Evolutionary conservation across 2,113 vertebrate genomes (phyloP).

Genomic region (Tragelaphus imberbis): DNA sequence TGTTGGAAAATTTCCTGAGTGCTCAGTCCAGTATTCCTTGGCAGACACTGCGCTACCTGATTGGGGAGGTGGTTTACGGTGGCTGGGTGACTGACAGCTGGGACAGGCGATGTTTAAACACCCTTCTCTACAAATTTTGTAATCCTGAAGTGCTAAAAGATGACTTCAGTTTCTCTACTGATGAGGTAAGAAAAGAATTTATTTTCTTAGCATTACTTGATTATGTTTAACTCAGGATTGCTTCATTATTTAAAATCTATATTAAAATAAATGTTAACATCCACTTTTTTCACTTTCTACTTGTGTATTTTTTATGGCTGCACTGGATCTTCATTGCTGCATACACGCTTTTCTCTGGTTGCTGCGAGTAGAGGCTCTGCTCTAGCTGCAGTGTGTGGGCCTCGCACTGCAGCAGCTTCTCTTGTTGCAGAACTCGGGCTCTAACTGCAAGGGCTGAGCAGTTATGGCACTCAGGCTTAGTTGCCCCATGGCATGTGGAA

Average conservation of each 20-base stretch:
- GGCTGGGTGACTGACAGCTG: constrained; percentile 73
- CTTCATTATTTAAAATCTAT: neutral
- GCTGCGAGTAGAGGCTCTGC: neutral
- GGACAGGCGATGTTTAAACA: constrained; percentile 73
- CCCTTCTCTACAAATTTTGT: constrained; percentile 72
- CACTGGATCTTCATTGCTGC: neutral
- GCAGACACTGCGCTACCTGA: constrained; percentile 61
- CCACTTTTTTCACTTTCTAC: neutral
- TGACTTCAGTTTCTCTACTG: neutral
- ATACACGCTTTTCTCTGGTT: neutral
- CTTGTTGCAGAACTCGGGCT: neutral
- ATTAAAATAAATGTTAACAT: neutral
- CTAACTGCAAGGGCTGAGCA: neutral
- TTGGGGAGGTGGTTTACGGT: constrained; percentile 75
- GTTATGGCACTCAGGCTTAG: neutral
- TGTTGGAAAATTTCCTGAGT: constrained; percentile 51
- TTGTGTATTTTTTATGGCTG: neutral
- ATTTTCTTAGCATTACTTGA: neutral
- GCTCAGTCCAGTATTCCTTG: constrained; percentile 43
- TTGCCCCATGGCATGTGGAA: neutral
- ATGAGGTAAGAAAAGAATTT: constrained; percentile 20
- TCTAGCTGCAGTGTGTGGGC: neutral
- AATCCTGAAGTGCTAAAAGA: constrained; percentile 60
- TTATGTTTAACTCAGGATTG: neutral
- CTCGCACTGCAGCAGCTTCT: neutral